Conservation (phyloP, 2,113 vertebrate genomes). For the Pycnonotus jocosus region DNA sequence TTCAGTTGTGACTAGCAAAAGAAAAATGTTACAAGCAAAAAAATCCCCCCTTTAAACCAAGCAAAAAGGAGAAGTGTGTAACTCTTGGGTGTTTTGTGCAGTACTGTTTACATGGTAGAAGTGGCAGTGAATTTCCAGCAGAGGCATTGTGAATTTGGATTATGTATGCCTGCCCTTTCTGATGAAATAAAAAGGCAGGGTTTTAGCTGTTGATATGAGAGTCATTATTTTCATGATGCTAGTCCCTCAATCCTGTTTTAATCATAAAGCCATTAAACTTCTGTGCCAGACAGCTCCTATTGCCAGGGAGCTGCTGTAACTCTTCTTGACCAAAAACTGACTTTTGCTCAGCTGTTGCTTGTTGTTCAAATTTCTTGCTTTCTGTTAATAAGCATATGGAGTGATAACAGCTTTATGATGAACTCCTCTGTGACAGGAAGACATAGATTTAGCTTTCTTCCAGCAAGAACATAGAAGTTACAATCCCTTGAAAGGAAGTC, state of each 20-base stretch:
- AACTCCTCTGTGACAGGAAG: neutral
- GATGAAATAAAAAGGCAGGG: neutral
- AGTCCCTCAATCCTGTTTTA: neutral
- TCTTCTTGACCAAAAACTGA: neutral
- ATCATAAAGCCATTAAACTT: neutral
- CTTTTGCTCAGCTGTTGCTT: neutral
- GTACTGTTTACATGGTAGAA: neutral
- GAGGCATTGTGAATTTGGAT: neutral
- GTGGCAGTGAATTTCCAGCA: neutral
- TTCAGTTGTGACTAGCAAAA: neutral
- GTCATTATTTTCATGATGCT: neutral
- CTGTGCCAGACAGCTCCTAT: neutral
- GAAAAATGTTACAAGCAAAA: neutral
- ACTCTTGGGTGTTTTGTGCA: neutral
- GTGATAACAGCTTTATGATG: neutral
- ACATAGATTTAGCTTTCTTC: neutral
- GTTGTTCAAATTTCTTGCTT: neutral
- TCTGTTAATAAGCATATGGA: neutral
- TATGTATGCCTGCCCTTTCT: neutral
- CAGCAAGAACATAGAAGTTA: neutral
- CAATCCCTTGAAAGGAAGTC: neutral
- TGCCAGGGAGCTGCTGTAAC: neutral
- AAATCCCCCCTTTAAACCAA: neutral
- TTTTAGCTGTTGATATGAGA: neutral
- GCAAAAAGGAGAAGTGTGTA: neutral